phyloP scores from a whole-genome alignment of 1,140 invertebrate species.

The Vanessa tameamea region DNA sequence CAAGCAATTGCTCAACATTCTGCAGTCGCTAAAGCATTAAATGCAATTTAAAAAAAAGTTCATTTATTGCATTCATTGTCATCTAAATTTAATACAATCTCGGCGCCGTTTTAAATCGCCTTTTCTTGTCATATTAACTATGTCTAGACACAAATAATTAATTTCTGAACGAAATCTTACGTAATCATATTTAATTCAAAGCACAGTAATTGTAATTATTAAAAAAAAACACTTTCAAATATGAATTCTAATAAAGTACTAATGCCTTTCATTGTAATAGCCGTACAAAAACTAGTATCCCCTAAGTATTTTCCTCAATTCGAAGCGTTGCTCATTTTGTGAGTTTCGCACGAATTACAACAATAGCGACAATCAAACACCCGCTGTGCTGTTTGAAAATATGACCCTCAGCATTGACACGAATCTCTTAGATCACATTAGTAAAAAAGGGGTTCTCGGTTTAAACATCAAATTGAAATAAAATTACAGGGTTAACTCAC shows the following conservation, averaged over 20 bases:
- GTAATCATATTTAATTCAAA: background rate
- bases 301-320: constrained; percentile 31
- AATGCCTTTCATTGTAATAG: background rate
- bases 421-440: constrained; percentile 27
- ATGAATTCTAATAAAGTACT: background rate
- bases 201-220: background rate
- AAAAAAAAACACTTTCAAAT: background rate
- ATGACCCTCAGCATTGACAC: constrained; percentile 24
- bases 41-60: constrained; percentile 22
- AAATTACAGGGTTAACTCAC: constrained; percentile 24
- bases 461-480: constrained; percentile 22
- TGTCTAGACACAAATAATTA: constrained; percentile 21
- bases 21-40: constrained; percentile 18
- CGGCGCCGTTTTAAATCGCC: background rate
- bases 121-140: background rate
- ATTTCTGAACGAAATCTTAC: background rate
- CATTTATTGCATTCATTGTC: constrained; percentile 5
- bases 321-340: constrained; percentile 41
- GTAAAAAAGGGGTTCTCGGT: constrained; percentile 37
- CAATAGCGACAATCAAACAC: constrained; percentile 72
- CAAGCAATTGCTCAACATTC: constrained; percentile 36
- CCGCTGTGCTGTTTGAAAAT: constrained; percentile 66
- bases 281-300: background rate
- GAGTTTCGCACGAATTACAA: constrained; percentile 47
- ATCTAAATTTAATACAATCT: background rate